These are phyloP conservation scores for Lithosia quadra DNA, from an alignment of 2,888 invertebrate species.

Conservation along the genomic window DNA sequence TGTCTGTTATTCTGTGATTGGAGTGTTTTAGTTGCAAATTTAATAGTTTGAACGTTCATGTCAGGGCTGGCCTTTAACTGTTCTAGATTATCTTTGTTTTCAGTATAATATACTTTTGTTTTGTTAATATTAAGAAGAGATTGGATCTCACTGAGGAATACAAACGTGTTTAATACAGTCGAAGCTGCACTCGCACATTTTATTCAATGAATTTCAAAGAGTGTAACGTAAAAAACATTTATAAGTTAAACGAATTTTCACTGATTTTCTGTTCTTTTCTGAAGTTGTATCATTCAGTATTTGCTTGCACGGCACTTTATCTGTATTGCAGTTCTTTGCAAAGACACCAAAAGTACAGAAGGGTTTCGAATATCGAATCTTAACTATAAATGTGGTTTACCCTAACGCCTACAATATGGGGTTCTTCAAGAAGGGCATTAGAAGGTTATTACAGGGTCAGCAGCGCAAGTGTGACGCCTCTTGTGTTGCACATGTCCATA, in stretches of 20 bases:
- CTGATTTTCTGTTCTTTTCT: neutral
- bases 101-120: neutral
- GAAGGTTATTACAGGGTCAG: no score
- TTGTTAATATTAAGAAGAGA: neutral
- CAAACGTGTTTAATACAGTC: neutral
- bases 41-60: neutral
- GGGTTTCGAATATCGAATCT: conserved; percentile 8
- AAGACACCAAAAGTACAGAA: neutral
- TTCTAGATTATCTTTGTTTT: neutral
- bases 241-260: neutral
- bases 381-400: no score
- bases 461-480: no score
- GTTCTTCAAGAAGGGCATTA: no score
- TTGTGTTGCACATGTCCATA: no score
- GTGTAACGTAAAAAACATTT: neutral
- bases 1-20: neutral
- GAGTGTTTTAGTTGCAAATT: neutral
- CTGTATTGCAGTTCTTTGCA: no score
- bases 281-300: no score
- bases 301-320: no score
- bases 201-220: neutral
- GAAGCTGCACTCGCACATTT: neutral
- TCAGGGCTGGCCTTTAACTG: neutral
- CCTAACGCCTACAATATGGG: no score
- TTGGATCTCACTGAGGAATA: neutral